Conservation (phyloP, 1,140 invertebrate species). For the Diorhabda sublineata region DNA sequence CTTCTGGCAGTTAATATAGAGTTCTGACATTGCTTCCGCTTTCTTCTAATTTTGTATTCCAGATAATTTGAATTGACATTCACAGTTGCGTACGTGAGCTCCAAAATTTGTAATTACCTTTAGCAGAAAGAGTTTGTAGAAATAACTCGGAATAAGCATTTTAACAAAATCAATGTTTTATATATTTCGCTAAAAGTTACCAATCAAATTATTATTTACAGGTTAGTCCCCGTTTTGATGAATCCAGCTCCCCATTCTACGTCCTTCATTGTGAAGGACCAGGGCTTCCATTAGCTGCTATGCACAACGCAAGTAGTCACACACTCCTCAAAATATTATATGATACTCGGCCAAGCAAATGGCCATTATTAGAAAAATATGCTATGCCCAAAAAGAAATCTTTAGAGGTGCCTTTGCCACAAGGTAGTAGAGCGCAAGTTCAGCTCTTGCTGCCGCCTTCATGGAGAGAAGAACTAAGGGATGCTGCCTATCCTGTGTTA, state of each 20-base stretch:
- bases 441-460: conserved; percentile 76
- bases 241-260: conserved; percentile 60
- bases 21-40: too few relatives aligned
- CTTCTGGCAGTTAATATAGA: too few relatives aligned
- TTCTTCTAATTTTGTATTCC: too few relatives aligned
- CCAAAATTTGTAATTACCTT: too few relatives aligned
- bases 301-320: conserved; percentile 67
- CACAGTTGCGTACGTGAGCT: not conserved
- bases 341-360: conserved; percentile 65
- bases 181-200: too few relatives aligned
- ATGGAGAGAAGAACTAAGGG: conserved; percentile 76
- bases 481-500: conserved; percentile 78
- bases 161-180: too few relatives aligned
- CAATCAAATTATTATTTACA: not conserved
- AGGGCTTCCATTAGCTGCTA: conserved; percentile 70
- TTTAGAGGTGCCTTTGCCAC: conserved; percentile 72
- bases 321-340: conserved; percentile 69
- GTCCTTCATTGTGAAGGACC: conserved; percentile 76
- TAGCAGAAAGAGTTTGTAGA: too few relatives aligned
- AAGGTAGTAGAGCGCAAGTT: conserved; percentile 72
- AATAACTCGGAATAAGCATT: too few relatives aligned
- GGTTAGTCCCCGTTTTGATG: conserved; percentile 28
- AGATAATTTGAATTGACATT: not conserved
- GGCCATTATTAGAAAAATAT: conserved; percentile 60
- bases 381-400: conserved; percentile 70